Base-by-base conservation (phyloP, 2,113 vertebrate genomes). In the Hirundichthys speculiger region DNA sequence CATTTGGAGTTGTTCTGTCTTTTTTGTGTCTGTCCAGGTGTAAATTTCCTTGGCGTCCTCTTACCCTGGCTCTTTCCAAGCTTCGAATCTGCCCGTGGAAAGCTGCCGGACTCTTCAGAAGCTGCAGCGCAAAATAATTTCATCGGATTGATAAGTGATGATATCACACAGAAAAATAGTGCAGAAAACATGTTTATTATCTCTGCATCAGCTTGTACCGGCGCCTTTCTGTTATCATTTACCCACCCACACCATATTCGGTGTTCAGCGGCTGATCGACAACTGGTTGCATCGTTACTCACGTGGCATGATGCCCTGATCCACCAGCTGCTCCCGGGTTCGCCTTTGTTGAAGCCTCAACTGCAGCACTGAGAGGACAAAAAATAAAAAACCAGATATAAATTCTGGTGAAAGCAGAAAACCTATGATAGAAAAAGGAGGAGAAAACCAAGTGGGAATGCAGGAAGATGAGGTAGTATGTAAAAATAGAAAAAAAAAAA, bases 291-390 rank as follows among this genome's bases (percentile, higher is more conserved):
- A 34, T 4, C 2, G 41, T 40, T 63, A 89, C 98, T 98, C 94
- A 99, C 98, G 95, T 92, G 98, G 97, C 98, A 99, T 99, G 94
- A 99, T 99, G 94, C 98, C 98, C 92, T 99, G 98, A 78, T 99
- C 98, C 90, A 97, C 96, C 80, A 99, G 94, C 81, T 99, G 96
- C 71, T 99, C 98, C 56, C 98, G 91, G 18, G 98, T 99, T 65
- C 97, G 92, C 77, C 98, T 93, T 51, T 98, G 97, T 55, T 98
- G 97, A 12, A 99, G 94, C 86, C 95, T 95, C 89, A 99, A 90
- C 87, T 99, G 98, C 87, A 99, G 94, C 41, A 98, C 97, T 99
- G 91, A 41, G 58, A 89, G 88, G 38, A 84, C 62, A 64, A 66
- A 2, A 2, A 3, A 0, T 34, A 16, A 49, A 51, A 59, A 3